Evolutionary conservation across 1,140 invertebrate genomes (phyloP).

Genomic region (Harpegnathos saltator): DNA sequence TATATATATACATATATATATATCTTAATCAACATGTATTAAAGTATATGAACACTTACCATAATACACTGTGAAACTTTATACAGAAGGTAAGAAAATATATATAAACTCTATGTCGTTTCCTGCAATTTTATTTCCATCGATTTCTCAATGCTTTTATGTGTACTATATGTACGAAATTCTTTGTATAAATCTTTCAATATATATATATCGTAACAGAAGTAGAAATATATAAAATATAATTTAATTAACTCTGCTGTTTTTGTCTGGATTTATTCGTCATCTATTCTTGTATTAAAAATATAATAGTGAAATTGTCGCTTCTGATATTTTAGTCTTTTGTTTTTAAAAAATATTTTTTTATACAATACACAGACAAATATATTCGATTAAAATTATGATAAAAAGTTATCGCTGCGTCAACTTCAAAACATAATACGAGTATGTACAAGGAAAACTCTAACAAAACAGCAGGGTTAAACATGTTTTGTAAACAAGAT

Average conservation of each 20-base stretch:
- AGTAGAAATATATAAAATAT: slow-evolving; percentile 51
- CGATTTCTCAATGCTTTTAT: neutral
- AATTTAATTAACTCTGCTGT: slow-evolving; percentile 16
- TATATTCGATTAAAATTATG: too few species aligned
- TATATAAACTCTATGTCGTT: neutral
- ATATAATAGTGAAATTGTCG: neutral
- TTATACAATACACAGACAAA: slow-evolving; percentile 39
- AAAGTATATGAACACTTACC: too few species aligned
- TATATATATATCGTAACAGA: slow-evolving; percentile 20
- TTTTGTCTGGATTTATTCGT: too few species aligned
- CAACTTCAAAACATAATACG: too few species aligned
- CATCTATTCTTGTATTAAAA: neutral
- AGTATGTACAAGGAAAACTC: too few species aligned
- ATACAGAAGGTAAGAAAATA: slow-evolving; percentile 1
- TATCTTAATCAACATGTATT: neutral
- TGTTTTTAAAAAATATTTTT: slow-evolving; percentile 27
- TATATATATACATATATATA: slow-evolving; percentile 14
- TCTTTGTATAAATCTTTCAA: slow-evolving; percentile 26
- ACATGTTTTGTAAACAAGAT: neutral
- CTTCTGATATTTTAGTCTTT: slow-evolving; percentile 16
- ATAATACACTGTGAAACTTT: neutral
- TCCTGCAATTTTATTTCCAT: slow-evolving; percentile 27
- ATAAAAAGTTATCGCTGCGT: too few species aligned
- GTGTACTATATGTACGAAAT: neutral
- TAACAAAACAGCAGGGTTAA: neutral